Percentiles rank a stretch among this genome's conserved stretches.
Evolutionary conservation across 2,797 vertebrate genomes (phyloP).

Genomic region (Gorsachius magnificus): DNA sequence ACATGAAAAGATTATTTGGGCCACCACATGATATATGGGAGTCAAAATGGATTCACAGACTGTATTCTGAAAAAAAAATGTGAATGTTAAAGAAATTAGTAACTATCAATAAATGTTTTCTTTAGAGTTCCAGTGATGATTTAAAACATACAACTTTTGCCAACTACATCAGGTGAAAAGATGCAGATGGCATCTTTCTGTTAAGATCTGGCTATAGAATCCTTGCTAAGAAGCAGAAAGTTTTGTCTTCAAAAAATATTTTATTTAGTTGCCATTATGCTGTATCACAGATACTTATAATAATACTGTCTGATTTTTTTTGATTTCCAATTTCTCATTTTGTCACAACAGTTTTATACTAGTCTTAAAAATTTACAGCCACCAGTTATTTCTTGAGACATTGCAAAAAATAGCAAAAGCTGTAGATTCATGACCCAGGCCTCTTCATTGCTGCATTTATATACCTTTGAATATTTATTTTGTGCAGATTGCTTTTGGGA

Average conservation of each 20-base stretch:
- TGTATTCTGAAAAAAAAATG: neutral
- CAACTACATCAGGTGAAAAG: neutral
- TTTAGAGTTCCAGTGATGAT: neutral
- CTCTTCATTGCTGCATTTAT: neutral
- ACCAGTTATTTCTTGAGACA: neutral
- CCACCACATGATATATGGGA: neutral
- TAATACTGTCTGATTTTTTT: neutral
- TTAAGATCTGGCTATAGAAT: neutral
- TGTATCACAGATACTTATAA: neutral
- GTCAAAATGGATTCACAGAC: neutral
- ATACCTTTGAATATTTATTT: neutral
- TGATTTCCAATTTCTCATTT: neutral
- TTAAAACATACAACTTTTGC: neutral
- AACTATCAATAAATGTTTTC: neutral
- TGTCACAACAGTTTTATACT: neutral
- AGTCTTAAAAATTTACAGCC: neutral
- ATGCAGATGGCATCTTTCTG: neutral
- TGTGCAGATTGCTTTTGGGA: neutral
- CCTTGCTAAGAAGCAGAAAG: neutral
- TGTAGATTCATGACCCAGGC: neutral
- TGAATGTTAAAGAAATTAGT: neutral
- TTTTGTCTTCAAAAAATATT: neutral
- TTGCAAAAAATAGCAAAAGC: neutral
- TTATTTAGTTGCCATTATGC: neutral
- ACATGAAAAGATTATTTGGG: neutral